These are phyloP conservation scores for Nipponacmea schrenckii DNA, from an alignment of 2,888 invertebrate genomes.

Conservation along the genomic window DNA sequence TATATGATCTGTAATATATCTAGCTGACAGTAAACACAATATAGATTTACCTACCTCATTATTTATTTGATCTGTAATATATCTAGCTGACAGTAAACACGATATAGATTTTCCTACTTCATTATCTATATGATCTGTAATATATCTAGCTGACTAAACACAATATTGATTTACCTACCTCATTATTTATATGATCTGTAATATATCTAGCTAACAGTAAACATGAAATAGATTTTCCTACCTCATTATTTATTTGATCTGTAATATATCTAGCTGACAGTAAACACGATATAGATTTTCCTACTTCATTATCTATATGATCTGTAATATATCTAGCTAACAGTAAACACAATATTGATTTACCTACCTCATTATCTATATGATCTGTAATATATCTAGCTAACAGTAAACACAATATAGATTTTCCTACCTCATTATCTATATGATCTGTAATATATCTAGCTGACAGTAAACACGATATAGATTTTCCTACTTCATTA, in stretches of 20 bases:
- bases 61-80: constrained; percentile 64
- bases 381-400: constrained; percentile 64
- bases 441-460: constrained; percentile 64
- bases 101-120: constrained; percentile 26
- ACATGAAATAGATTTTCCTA: too few species aligned
- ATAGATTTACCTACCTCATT: constrained; percentile 47
- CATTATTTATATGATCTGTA: constrained; percentile 63
- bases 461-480: constrained; percentile 58
- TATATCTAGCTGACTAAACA: too few species aligned
- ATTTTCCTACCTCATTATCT: constrained; percentile 56
- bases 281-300: too few species aligned
- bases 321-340: too few species aligned
- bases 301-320: too few species aligned
- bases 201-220: constrained; percentile 60
- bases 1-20: constrained; percentile 64
- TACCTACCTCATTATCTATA: constrained; percentile 60
- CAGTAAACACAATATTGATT: too few species aligned
- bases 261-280: too few species aligned
- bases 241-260: too few species aligned
- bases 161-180: constrained; percentile 39
- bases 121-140: too few species aligned
- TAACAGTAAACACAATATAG: constrained; percentile 51
- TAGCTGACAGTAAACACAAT: constrained; percentile 59
- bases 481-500: too few species aligned
- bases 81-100: constrained; percentile 58